Evolutionary conservation across 2,797 vertebrate genomes (phyloP), one percentile per base, ranked within the genome.

Genomic region (Champsocephalus esox): DNA sequence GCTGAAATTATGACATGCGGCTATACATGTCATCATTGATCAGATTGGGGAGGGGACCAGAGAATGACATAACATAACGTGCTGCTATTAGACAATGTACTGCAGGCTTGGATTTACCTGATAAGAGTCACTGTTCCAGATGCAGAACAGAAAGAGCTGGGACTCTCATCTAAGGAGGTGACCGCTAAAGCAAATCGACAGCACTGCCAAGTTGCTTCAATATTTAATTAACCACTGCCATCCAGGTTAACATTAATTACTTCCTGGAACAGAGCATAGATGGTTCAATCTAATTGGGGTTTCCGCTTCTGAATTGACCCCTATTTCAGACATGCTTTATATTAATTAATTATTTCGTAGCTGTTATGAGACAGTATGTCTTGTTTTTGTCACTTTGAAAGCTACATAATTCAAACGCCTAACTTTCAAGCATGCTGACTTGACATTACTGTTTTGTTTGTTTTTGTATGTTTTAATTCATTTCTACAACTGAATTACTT

Each of bases 141-240:
- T 54, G 55, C 65, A 79, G 73, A 73, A 48, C 24, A 34, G 59
- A 66, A 55, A 71, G 52, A 80, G 70, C 81, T 76, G 73, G 58
- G 70, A 64, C 76, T 80, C 80, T 88, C 87, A 76, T 83, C 56
- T 78, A n/a, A 74, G 49, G 64, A 73, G 75, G 66, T 74, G 79
- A 75, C 81, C 12, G 72, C 87, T 88, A 83, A 87, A 85, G 81
- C 73, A 71, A 79, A 83, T 72, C 9, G 72, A 80, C 65, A 24
- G 75, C 4, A 8, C 57, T 54, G 77, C 64, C 70, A 91, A 89
- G 62, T 55, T 73, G 66, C 84, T 75, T 88, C 77, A 79, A 70
- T 87, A 85, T 92, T 92, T 92, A 90, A 93, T 93, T 89, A 92
- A 81, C 62, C 68, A 66, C 58, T 73, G 76, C 62, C 88, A 60